Evolutionary conservation across 2,113 vertebrate genomes (phyloP), one percentile per base, ranked within the genome.

Genomic region (Silurus meridionalis): DNA sequence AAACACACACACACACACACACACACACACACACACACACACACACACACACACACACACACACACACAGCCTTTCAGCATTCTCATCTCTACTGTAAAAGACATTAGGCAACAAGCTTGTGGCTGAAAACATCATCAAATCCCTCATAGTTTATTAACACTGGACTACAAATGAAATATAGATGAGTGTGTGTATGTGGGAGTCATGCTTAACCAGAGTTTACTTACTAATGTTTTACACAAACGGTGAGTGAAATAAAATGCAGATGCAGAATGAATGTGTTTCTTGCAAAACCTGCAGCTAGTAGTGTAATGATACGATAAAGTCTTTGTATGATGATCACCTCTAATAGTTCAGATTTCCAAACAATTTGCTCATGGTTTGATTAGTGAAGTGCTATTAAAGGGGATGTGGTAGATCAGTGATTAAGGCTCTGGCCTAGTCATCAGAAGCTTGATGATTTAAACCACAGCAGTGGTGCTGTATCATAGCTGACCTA

Each of bases 21-120:
- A 82, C 11, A 64, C 80, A 82, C 61, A 82, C 63, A 71, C 84
- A 86, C 81, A 84, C 86, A 83, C 53, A 57, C 77, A 79, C 14
- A 79, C 77, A 57, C 77, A 80, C 78, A 80, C 78, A 80, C 55
- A 80, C 55, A 80, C 72, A 75, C 72, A 75, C 72, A 77, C 48
- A 77, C 52, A 71, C 83, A 85, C 78, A 87, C 85, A 81, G 37
- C 86, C 78, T 66, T 74, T 15, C 28, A 58, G 28, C 71, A 58
- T 60, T 94, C 93, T 94, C 90, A 91, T 93, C 94, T 94, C 89
- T 89, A 92, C 94, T 95, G 94, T 93, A 91, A 94, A 95, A 95
- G 91, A 92, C 94, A 95, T 94, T 94, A 94, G 17, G 72, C 19
- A 81, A 50, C 9, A 75, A 37, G 80, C 37, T 67, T 28, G 75